Percentiles rank a stretch among this genome's conserved stretches.
Evolutionary conservation across 2,888 invertebrate species (phyloP).

Genomic region (Macrophya alboannulata): DNA sequence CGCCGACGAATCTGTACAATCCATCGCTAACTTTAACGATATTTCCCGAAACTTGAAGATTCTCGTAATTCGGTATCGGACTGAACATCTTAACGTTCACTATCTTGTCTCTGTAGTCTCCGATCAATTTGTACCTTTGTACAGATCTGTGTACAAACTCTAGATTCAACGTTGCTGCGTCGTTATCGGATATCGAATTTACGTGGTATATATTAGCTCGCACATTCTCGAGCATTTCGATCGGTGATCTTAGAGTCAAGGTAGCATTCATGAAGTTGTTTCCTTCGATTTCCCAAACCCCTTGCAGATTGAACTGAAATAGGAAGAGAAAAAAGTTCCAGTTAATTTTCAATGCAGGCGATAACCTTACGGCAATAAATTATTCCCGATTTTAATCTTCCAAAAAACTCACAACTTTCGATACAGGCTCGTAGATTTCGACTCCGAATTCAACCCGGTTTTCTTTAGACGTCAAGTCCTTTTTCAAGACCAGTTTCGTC

Average conservation of each 20-base stretch:
- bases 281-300: constrained; percentile 75
- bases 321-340: no score
- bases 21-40: constrained; percentile 60
- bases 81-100: constrained; percentile 66
- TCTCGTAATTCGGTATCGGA: constrained; percentile 62
- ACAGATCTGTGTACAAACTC: constrained; percentile 66
- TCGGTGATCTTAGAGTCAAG: constrained; percentile 75
- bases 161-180: constrained; percentile 64
- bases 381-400: background rate
- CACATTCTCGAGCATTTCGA: constrained; percentile 75
- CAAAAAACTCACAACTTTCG: constrained; percentile 63
- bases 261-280: constrained; percentile 70
- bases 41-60: constrained; percentile 70
- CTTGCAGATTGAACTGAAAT: constrained; percentile 72
- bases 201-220: constrained; percentile 70
- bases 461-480: constrained; percentile 86
- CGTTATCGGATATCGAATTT: constrained; percentile 67
- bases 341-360: background rate
- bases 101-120: constrained; percentile 63
- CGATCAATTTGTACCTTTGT: constrained; percentile 67
- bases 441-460: constrained; percentile 85
- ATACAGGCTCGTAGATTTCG: constrained; percentile 81
- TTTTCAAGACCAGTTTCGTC: constrained; percentile 85
- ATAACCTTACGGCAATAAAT: no score
- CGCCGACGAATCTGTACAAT: constrained; percentile 67